Evolutionary conservation across 2,113 vertebrate genomes (phyloP).

Genomic region (Argyrosomus japonicus): DNA sequence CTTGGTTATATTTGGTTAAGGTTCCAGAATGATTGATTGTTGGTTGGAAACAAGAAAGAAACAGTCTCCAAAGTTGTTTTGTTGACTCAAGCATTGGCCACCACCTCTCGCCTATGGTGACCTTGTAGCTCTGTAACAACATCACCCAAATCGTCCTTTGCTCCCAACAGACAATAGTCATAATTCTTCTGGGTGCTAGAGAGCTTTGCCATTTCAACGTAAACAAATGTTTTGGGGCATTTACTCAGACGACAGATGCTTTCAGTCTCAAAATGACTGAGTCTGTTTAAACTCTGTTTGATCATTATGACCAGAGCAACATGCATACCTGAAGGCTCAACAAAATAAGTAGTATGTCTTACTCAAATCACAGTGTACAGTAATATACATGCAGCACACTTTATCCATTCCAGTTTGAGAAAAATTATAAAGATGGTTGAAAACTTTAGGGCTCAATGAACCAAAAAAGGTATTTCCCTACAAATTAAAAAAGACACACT

Average conservation of each 20-base stretch:
- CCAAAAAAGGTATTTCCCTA: slow-evolving; percentile 17
- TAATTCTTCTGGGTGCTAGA: neutral
- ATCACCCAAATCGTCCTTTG: neutral
- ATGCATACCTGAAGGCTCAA: neutral
- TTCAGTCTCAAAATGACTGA: neutral
- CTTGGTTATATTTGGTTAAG: too few relatives aligned
- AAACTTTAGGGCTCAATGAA: slow-evolving; percentile 38
- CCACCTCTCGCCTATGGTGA: neutral
- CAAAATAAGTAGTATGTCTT: neutral
- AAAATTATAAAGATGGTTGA: slow-evolving; percentile 24
- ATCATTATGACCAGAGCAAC: too few relatives aligned
- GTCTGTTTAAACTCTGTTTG: neutral
- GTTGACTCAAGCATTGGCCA: too few relatives aligned
- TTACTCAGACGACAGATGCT: neutral
- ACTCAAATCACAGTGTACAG: neutral
- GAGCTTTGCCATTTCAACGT: neutral
- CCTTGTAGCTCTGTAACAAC: neutral
- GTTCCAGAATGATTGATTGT: too few relatives aligned
- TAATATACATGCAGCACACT: neutral
- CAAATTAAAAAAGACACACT: slow-evolving; percentile 26
- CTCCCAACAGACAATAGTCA: neutral
- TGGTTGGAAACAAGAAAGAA: too few relatives aligned
- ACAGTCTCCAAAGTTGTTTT: neutral
- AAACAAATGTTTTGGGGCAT: neutral
- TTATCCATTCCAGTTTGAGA: slow-evolving; percentile 26